Base-by-base conservation (phyloP, 53 echinoderm and acorn worm genomes). In the Holothuria scabra region DNA sequence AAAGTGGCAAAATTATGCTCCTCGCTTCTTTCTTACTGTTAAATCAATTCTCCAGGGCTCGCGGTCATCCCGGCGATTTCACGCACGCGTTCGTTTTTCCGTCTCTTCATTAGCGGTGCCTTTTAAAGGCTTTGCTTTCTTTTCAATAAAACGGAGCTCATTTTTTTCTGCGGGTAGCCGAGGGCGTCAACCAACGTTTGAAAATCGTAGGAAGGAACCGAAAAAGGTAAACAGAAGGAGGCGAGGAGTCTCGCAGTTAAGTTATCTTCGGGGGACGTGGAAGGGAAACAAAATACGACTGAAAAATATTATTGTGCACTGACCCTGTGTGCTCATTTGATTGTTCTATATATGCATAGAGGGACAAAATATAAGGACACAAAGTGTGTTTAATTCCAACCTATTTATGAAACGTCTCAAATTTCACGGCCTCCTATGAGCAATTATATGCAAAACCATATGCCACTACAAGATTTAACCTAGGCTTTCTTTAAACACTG, bases 41-140 rank as follows among this genome's bases (percentile, higher is more conserved):
- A 44, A 46, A 44, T 46, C 48, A 41, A 48, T 48, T 72, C 72
- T 72, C 72, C 44, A 11, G 72, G 72, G 72, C 72, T 72, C 37
- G 72, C 22, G 48, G 46, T 48, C 72, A 44, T 72, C 21, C 21
- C 24, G 46, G 48, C 46, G 72, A 72, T 72, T 72, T 72, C 72
- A 72, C 72, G 72, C 72, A 72, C 46, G 72, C 72, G 46, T 72
- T 72, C 72, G 48, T 72, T 26, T 52, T 46, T 48, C 44, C 72
- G 48, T 72, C 72, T 72, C 72, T 72, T 72, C 72, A 72, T 72
- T 72, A 72, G 72, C 72, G 72, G 72, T 46, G 72, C 72, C 72
- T 72, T 72, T 72, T 72, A 72, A 72, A 72, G 46, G 72, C 72
- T 72, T 72, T 72, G 72, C 72, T 44, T 72, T 72, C 72, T 72